Evolutionary conservation across 2,113 vertebrate species (phyloP).

Genomic region (Sander lucioperca): DNA sequence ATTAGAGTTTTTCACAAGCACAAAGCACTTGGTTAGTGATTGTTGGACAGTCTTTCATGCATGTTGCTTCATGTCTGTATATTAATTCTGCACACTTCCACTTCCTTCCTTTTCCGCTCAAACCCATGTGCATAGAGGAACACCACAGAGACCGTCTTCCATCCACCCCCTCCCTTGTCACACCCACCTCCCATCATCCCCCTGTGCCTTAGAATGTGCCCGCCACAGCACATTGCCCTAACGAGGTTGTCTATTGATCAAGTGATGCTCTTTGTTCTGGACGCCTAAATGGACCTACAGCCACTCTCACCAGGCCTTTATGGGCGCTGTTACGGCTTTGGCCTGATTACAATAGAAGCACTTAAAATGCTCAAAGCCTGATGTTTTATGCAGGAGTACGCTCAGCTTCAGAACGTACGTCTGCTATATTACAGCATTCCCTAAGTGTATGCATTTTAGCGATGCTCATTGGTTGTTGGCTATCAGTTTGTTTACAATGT

Average conservation of each 20-base stretch:
- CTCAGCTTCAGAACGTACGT: conserved; percentile 47
- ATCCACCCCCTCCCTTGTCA: conserved; percentile 26
- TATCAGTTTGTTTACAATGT: conserved; percentile 29
- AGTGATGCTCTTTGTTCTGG: conserved; percentile 75
- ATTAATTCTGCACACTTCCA: conserved; percentile 21
- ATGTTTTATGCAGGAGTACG: conserved; percentile 80
- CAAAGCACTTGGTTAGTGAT: conserved; percentile 55
- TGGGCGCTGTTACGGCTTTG: conserved; percentile 67
- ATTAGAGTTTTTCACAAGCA: conserved; percentile 54
- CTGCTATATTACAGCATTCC: conserved; percentile 39
- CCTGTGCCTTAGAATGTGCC: conserved; percentile 58
- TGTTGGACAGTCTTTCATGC: conserved; percentile 17
- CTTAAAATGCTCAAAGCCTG: conserved; percentile 74
- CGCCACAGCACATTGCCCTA: conserved; percentile 70
- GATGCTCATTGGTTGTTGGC: conserved; percentile 4
- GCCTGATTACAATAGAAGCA: conserved; percentile 79
- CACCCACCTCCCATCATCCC: conserved; percentile 38
- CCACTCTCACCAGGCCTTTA: conserved; percentile 70
- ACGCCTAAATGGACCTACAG: conserved; percentile 75
- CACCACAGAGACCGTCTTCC: background rate
- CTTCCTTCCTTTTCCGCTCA: conserved; percentile 23
- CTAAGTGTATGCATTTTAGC: conserved; percentile 49
- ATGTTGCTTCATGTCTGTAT: conserved; percentile 21
- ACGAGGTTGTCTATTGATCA: conserved; percentile 80
- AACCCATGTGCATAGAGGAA: background rate